Evolutionary conservation across 2,888 invertebrate genomes (phyloP).

Genomic region (Tenodera sinensis): DNA sequence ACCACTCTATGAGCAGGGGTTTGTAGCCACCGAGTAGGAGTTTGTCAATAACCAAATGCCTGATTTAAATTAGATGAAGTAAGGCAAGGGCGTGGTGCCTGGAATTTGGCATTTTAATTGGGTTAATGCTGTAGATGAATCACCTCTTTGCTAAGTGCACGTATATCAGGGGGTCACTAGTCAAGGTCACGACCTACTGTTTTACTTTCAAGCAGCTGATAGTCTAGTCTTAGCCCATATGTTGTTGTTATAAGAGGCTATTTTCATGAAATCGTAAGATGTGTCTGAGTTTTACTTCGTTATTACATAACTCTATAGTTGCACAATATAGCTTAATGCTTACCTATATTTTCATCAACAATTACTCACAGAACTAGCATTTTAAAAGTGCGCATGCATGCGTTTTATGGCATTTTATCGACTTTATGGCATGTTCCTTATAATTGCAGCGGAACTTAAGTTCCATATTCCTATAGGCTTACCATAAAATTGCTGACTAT

Average conservation of each 20-base stretch:
- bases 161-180: background rate
- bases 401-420: no score
- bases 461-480: no score
- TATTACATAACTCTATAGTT: background rate
- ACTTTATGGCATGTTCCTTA: no score
- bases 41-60: background rate
- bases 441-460: no score
- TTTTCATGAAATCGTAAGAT: background rate
- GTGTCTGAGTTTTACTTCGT: no score
- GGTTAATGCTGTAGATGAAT: background rate
- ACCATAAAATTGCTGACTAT: no score
- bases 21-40: no score
- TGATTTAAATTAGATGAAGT: background rate
- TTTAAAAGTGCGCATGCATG: no score
- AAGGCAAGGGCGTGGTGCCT: background rate
- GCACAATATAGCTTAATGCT: no score
- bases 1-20: no score
- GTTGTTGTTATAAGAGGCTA: background rate
- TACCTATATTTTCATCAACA: no score
- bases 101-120: background rate
- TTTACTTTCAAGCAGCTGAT: background rate
- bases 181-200: background rate
- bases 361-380: no score
- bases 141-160: background rate
- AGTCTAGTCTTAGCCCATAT: background rate